phyloP scores from a whole-genome alignment of 2,888 invertebrate species.

The Cheilosia vernalis region DNA sequence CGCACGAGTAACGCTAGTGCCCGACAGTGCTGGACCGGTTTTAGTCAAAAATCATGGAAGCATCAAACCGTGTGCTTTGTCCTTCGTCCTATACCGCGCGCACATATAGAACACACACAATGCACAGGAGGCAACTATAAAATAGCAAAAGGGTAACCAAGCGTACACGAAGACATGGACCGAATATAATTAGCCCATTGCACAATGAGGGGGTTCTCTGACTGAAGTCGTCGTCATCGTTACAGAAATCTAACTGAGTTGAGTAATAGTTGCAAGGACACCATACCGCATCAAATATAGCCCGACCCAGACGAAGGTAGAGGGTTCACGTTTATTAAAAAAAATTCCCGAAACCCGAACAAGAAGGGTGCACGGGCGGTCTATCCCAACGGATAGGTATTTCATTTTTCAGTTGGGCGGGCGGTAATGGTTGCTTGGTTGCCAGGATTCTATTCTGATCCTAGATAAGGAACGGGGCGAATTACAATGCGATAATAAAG shows the following conservation, averaged over 20 bases:
- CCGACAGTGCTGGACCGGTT: slow-evolving; percentile 63
- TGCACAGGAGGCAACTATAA: slow-evolving; percentile 24
- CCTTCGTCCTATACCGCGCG: slow-evolving; percentile 17
- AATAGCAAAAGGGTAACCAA: slow-evolving; percentile 71
- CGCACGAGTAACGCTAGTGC: slow-evolving; percentile 38
- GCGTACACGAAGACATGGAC: slow-evolving; percentile 68
- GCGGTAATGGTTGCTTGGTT: slow-evolving; percentile 32
- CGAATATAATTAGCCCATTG: slow-evolving; percentile 72
- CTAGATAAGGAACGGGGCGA: slow-evolving; percentile 5
- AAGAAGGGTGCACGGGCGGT: slow-evolving; percentile 4
- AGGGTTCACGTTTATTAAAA: slow-evolving; percentile 52
- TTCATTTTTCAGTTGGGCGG: slow-evolving; percentile 27
- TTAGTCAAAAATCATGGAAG: slow-evolving; percentile 73
- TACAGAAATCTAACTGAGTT: slow-evolving; percentile 6
- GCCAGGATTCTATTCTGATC: slow-evolving; percentile 18
- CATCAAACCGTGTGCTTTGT: slow-evolving; percentile 35
- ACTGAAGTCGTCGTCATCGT: not conserved
- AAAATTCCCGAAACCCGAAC: slow-evolving; percentile 48
- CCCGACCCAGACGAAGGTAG: not conserved
- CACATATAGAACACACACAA: slow-evolving; percentile 2
- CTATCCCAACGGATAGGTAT: slow-evolving; percentile 26
- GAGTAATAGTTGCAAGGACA: slow-evolving; percentile 30
- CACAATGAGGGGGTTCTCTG: slow-evolving; percentile 31
- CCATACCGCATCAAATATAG: not conserved
- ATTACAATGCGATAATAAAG: slow-evolving; percentile 62